phyloP scores from a whole-genome alignment of 2,888 invertebrate genomes.

The Spicauda simplicius region DNA sequence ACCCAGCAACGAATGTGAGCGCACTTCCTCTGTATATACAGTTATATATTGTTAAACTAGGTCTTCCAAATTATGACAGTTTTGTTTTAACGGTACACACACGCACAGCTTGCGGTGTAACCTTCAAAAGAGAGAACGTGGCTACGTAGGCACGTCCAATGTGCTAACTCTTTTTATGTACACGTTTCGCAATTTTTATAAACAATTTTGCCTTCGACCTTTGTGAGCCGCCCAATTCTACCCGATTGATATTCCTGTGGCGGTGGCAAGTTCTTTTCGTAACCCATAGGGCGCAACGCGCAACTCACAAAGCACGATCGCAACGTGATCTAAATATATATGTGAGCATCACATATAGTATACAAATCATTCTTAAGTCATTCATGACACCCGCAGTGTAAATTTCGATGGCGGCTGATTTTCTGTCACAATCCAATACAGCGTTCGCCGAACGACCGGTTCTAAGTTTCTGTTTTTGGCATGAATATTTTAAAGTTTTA shows the following conservation, averaged over 20 bases:
- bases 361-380: slow-evolving; percentile 54
- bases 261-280: slow-evolving; percentile 74
- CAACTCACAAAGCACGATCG: slow-evolving; percentile 39
- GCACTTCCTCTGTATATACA: slow-evolving; percentile 38
- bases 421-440: slow-evolving; percentile 33
- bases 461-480: neutral
- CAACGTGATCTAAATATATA: slow-evolving; percentile 68
- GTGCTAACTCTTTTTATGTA: slow-evolving; percentile 79
- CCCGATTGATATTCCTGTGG: slow-evolving; percentile 80
- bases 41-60: slow-evolving; percentile 58
- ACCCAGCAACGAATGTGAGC: slow-evolving; percentile 30
- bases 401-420: slow-evolving; percentile 37
- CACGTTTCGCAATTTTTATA: slow-evolving; percentile 79
- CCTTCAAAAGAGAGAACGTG: slow-evolving; percentile 83
- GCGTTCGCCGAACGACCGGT: neutral
- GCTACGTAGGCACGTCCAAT: slow-evolving; percentile 78
- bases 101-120: slow-evolving; percentile 67
- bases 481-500: neutral
- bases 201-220: slow-evolving; percentile 82
- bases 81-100: slow-evolving; percentile 75
- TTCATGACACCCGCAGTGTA: slow-evolving; percentile 44
- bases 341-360: slow-evolving; percentile 49
- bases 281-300: slow-evolving; percentile 64
- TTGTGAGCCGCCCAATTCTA: slow-evolving; percentile 78
- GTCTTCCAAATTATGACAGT: slow-evolving; percentile 67